phyloP scores from a whole-genome alignment of 2,113 vertebrate genomes.

The Crotalus horridus region DNA sequence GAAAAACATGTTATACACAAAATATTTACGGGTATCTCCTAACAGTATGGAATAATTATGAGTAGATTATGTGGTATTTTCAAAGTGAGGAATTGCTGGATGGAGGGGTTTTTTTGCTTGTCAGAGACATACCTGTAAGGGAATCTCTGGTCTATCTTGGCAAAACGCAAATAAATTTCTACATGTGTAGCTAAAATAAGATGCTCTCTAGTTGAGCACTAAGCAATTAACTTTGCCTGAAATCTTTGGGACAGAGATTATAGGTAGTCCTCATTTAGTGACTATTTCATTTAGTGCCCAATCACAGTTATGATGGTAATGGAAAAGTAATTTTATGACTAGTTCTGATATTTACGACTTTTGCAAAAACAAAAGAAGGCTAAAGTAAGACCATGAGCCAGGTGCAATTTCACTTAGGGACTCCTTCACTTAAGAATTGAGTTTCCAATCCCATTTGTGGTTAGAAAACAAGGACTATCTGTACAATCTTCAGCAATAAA shows the following conservation, averaged over 20 bases:
- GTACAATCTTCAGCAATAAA: background rate
- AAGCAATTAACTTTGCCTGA: background rate
- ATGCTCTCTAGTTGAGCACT: background rate
- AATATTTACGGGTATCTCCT: slow-evolving; percentile 28
- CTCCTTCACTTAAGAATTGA: background rate
- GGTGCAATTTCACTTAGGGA: background rate
- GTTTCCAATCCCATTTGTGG: background rate
- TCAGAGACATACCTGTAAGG: background rate
- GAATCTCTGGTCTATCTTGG: background rate
- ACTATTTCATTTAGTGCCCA: no score
- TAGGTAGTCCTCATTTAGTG: no score
- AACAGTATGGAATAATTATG: slow-evolving; percentile 3
- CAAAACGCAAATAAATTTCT: background rate
- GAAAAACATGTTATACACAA: slow-evolving; percentile 50
- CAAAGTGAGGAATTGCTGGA: background rate
- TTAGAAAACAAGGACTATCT: background rate
- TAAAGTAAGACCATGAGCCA: background rate
- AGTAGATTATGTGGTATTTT: background rate
- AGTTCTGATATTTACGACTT: background rate
- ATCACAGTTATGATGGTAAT: background rate
- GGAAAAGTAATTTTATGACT: background rate
- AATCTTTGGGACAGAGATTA: background rate
- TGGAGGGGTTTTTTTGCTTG: background rate
- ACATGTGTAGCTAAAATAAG: background rate
- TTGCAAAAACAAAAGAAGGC: background rate